Evolutionary conservation across 2,113 vertebrate genomes (phyloP), one percentile per base, ranked within the genome.

Genomic region (Aspidoscelis tigris): DNA sequence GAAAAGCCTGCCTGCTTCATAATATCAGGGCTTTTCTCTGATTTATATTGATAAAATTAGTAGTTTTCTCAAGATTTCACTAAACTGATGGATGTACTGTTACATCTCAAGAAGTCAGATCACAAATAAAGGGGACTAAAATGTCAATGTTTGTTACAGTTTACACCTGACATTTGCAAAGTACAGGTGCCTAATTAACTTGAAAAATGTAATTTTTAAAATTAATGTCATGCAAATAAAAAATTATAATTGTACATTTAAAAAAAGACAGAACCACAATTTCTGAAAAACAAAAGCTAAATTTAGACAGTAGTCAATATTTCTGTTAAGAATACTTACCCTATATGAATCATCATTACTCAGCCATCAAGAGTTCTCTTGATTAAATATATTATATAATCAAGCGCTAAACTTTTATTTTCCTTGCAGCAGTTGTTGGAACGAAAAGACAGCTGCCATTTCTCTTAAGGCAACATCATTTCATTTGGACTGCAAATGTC

Each of bases 31-130:
- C 8, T 82, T 70, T 89, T 87, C 70, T 86, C 55, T 72, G 3
- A 21, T 0, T 84, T 82, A 4, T 68, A 70, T 74, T 55, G 71
- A 72, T 66, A 41, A 55, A 66, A 20, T 73, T 86, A 78, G 64
- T 50, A 41, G 91, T 21, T 80, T 87, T 91, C 55, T 84, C 69
- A 89, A 88, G 89, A 72, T 79, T 81, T 66, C 64, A 91, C 81
- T 84, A 85, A 73, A 66, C 81, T 80, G 71, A 84, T 72, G 3
- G 1, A 83, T 64, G 44, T 90, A 84, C 4, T 90, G 68, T 65
- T 84, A 84, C 66, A 89, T 26, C 5, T 26, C 11, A 26, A 24
- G 39, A 80, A 82, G 75, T 86, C 86, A 14, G 33, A 70, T 2
- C 33, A 70, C 69, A 26, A 26, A 5, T 43, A 43, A 64, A 75